These are phyloP conservation scores for Punctoribates punctum DNA, from an alignment of 2,888 invertebrate genomes.

Conservation along the genomic window DNA sequence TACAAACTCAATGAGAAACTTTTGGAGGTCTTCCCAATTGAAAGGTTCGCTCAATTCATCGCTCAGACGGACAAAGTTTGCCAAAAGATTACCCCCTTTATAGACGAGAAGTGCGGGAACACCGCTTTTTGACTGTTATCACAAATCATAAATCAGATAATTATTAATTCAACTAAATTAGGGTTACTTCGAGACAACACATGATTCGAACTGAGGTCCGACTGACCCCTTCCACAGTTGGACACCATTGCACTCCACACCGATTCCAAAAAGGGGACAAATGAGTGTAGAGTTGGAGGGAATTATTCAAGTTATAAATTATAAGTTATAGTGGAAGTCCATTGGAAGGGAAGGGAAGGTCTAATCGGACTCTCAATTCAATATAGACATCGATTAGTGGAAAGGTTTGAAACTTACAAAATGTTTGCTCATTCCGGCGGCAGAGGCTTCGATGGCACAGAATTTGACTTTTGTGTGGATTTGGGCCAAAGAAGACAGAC, in stretches of 20 bases:
- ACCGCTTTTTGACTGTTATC: conserved; percentile 65
- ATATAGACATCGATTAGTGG: background rate
- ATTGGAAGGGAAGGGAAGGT: no score
- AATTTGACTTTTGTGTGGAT: conserved; percentile 83
- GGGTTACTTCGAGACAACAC: no score
- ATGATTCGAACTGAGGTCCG: no score
- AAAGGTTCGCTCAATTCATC: conserved; percentile 87
- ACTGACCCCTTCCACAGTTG: no score
- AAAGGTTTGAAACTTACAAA: conserved; percentile 59
- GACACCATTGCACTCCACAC: no score
- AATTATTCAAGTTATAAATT: no score
- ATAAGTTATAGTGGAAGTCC: no score
- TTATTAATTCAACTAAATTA: background rate
- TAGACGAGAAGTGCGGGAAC: conserved; percentile 89
- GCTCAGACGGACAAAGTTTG: conserved; percentile 82
- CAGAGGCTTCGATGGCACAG: conserved; percentile 74
- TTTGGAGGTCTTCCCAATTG: conserved; percentile 81
- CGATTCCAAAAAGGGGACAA: no score
- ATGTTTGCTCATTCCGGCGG: conserved; percentile 77
- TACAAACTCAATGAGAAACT: conserved; percentile 70
- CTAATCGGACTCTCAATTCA: no score
- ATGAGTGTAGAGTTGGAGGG: no score
- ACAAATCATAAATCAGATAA: conserved; percentile 31
- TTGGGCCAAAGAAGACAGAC: conserved; percentile 68
- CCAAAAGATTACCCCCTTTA: conserved; percentile 78